Conservation (phyloP, 1,140 invertebrate genomes). For the Lamellibrachia luymesi region DNA sequence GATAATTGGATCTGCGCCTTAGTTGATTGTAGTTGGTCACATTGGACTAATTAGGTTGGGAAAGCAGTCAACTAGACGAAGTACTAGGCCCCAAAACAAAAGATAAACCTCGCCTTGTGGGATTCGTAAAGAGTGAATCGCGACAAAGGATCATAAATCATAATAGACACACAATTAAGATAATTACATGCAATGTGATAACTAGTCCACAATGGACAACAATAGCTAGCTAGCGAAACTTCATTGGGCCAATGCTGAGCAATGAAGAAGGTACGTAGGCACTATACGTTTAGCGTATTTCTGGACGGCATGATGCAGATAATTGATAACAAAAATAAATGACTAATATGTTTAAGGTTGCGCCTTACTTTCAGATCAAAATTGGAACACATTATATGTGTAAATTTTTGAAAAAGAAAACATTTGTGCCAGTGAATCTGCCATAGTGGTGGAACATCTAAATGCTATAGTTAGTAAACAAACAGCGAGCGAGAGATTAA, state of each 20-base stretch:
- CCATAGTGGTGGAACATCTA: background rate
- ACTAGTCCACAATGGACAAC: background rate
- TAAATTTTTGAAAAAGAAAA: too few species aligned
- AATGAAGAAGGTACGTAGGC: too few species aligned
- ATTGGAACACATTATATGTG: too few species aligned
- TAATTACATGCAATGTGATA: background rate
- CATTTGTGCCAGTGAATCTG: too few species aligned
- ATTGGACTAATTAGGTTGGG: background rate
- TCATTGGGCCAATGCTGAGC: too few species aligned
- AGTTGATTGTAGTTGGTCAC: background rate
- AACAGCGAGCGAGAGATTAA: background rate
- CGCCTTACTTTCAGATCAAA: too few species aligned
- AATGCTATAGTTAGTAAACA: background rate
- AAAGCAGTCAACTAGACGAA: background rate
- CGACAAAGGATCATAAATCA: background rate
- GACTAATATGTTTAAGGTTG: too few species aligned
- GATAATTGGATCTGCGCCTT: background rate
- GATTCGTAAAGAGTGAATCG: too few species aligned
- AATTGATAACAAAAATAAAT: background rate
- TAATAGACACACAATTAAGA: background rate
- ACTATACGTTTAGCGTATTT: too few species aligned
- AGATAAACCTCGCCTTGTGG: background rate
- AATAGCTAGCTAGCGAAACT: too few species aligned
- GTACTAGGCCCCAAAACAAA: background rate
- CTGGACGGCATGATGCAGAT: background rate